Percentiles rank a stretch among this genome's conserved stretches.
Conservation (phyloP, 2,113 vertebrate species). For the Agapornis roseicollis region DNA sequence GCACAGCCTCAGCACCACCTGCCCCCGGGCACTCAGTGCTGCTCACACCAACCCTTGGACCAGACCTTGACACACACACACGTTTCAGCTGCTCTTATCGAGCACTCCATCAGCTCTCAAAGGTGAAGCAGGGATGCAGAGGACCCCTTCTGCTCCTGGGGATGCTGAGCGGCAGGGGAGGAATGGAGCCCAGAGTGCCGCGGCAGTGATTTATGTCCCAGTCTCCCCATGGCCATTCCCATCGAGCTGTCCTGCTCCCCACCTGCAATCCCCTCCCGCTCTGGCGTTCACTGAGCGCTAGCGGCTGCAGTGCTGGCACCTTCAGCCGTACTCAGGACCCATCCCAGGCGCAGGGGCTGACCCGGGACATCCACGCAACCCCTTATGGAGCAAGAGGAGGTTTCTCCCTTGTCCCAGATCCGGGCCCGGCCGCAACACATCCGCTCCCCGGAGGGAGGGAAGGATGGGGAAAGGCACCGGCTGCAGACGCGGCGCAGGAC, state of each 20-base stretch:
- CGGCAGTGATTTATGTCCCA: background rate
- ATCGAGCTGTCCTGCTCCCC: background rate
- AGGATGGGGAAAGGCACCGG: no score
- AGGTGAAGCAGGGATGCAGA: background rate
- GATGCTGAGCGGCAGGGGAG: background rate
- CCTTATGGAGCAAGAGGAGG: constrained; percentile 1
- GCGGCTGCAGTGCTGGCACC: background rate
- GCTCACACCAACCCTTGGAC: constrained; percentile 2
- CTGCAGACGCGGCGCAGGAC: background rate
- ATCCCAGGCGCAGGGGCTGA: background rate
- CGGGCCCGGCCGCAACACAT: background rate
- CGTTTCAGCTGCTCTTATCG: background rate
- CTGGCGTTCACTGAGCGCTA: background rate
- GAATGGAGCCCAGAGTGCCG: rapidly evolving
- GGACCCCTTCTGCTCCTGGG: background rate
- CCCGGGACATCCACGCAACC: background rate
- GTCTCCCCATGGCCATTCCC: background rate
- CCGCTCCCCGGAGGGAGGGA: background rate
- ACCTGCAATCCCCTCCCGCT: background rate
- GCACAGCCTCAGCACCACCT: background rate
- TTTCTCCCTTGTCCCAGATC: constrained; percentile 37
- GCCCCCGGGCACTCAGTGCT: background rate
- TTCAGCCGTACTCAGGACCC: background rate
- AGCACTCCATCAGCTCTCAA: background rate
- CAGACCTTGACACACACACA: background rate